Percentiles rank a stretch among this genome's conserved stretches.
Evolutionary conservation across 2,113 vertebrate species (phyloP).

Genomic region (Oenanthe melanoleuca): DNA sequence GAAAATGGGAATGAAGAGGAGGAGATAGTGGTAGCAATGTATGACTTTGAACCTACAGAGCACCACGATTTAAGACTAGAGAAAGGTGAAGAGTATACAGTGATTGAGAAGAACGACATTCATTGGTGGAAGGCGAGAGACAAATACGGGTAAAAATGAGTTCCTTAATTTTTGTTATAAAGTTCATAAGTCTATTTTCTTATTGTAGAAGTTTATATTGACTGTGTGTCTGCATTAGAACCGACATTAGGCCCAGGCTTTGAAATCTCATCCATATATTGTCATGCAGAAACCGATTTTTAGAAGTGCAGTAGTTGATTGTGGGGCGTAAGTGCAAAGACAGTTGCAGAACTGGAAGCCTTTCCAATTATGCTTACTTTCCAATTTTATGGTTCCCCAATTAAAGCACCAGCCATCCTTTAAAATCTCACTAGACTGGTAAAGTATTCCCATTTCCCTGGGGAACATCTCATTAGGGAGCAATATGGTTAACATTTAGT

Average conservation of each 20-base stretch:
- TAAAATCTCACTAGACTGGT: not conserved
- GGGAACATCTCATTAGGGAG: not conserved
- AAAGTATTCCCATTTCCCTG: not conserved
- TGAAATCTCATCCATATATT: not conserved
- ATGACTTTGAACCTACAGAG: slow-evolving; percentile 86
- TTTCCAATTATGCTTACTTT: not conserved
- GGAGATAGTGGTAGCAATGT: slow-evolving; percentile 87
- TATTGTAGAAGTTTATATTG: not conserved
- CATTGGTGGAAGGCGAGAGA: slow-evolving; percentile 93
- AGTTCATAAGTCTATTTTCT: not conserved
- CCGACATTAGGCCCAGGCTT: not conserved
- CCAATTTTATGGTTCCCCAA: not conserved
- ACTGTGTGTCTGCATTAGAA: not conserved
- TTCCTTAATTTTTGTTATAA: not conserved
- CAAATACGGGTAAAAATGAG: slow-evolving; percentile 80
- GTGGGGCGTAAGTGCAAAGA: not conserved
- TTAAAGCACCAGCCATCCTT: not conserved
- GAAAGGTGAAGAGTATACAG: slow-evolving; percentile 85
- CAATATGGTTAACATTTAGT: not conserved
- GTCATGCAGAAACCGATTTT: not conserved
- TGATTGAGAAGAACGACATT: slow-evolving; percentile 86
- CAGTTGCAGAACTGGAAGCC: not conserved
- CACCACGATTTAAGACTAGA: slow-evolving; percentile 86
- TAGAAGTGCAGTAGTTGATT: not conserved
- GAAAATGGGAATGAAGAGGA: slow-evolving; percentile 66